phyloP scores from a whole-genome alignment of 2,797 vertebrate genomes.

The Australoheros facetus region DNA sequence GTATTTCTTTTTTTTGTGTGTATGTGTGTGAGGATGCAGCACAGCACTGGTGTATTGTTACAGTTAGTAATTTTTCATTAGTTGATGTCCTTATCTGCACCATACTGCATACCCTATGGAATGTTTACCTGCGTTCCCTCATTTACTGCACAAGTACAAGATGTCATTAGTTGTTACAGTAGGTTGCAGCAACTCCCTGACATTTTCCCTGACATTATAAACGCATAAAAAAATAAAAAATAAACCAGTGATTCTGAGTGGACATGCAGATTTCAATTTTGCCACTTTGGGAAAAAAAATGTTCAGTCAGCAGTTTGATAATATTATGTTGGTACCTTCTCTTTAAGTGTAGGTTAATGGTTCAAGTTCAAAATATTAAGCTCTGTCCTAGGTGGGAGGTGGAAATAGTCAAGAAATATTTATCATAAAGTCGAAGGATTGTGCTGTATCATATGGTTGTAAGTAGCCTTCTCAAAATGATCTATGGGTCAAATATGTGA shows the following conservation, averaged over 20 bases:
- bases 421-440: not conserved
- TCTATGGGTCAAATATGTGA: not conserved
- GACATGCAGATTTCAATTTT: not conserved
- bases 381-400: not conserved
- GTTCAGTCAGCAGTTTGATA: not conserved
- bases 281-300: not conserved
- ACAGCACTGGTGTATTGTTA: not conserved
- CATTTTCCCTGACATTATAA: too few relatives aligned
- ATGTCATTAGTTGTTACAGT: too few relatives aligned
- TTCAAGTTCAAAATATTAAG: conserved; percentile 17
- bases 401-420: conserved; percentile 1
- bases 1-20: not conserved
- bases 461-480: conserved; percentile 23
- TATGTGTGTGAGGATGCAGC: not conserved
- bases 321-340: not conserved
- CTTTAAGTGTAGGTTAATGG: conserved; percentile 4
- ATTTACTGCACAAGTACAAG: not conserved
- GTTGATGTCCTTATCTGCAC: not conserved
- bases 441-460: conserved; percentile 6
- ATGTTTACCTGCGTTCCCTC: not conserved
- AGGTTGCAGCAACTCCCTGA: too few relatives aligned
- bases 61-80: not conserved
- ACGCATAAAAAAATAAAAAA: too few relatives aligned
- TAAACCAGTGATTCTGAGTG: not conserved
- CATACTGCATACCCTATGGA: not conserved